These are phyloP conservation scores for Knipowitschia caucasica DNA, from an alignment of 2,797 vertebrate genomes.

Conservation along the genomic window DNA sequence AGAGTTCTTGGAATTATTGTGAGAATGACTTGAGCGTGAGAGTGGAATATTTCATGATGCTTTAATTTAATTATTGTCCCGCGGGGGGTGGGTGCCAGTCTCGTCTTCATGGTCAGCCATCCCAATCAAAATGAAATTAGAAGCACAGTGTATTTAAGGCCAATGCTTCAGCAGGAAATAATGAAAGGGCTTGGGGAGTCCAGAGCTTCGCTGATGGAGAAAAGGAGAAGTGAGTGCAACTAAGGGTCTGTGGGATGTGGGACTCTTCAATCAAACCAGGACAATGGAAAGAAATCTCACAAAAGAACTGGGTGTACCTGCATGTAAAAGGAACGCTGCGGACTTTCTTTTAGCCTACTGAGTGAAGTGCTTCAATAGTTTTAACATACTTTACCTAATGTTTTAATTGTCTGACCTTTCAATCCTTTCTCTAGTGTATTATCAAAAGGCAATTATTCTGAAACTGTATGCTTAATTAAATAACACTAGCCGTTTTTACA, in stretches of 20 bases:
- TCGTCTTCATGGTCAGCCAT: constrained; percentile 56
- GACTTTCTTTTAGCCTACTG: constrained; percentile 1
- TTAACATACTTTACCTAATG: not conserved
- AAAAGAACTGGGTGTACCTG: constrained; percentile 2
- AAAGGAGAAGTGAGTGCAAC: constrained; percentile 16
- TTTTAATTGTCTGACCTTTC: not conserved
- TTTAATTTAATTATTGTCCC: constrained; percentile 53
- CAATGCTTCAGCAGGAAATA: constrained; percentile 49
- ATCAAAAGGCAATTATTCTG: not conserved
- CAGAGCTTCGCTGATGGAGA: constrained; percentile 32
- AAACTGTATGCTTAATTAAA: not conserved
- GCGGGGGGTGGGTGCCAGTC: constrained; percentile 40
- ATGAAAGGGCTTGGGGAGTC: constrained; percentile 41
- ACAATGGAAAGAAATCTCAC: constrained; percentile 3
- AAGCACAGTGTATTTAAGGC: constrained; percentile 46
- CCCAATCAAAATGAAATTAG: constrained; percentile 63
- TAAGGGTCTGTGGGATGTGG: constrained; percentile 12
- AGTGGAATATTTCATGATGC: constrained; percentile 42
- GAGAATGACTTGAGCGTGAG: constrained; percentile 30
- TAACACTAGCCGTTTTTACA: too few relatives aligned
- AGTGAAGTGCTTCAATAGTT: constrained; percentile 1
- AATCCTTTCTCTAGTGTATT: not conserved
- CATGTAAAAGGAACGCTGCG: not conserved
- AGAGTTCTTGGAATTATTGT: constrained; percentile 8
- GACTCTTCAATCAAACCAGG: constrained; percentile 9